Conservation (phyloP, 2,888 invertebrate species). For the Anticlea derivata region DNA sequence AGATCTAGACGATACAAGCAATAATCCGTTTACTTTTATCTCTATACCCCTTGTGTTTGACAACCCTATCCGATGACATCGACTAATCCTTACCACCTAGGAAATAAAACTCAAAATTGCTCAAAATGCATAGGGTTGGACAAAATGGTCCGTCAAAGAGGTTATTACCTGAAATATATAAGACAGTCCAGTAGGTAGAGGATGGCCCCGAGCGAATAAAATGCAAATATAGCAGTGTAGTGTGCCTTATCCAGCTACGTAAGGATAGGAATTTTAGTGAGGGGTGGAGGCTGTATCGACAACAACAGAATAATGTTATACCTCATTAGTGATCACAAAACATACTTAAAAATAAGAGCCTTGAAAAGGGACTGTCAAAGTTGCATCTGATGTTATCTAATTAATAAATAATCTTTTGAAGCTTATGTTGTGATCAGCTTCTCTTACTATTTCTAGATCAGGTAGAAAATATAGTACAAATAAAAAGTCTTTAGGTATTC, state of each 20-base stretch:
- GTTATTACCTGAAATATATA: constrained; percentile 82
- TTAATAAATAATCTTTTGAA: too few species aligned
- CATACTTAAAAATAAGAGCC: too few species aligned
- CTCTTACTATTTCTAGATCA: too few species aligned
- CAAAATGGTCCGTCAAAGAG: constrained; percentile 73
- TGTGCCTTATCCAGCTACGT: constrained; percentile 50
- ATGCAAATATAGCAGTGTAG: constrained; percentile 75
- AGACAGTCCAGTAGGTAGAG: constrained; percentile 53
- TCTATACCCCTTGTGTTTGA: constrained; percentile 65
- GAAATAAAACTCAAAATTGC: constrained; percentile 20
- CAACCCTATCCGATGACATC: constrained; percentile 41
- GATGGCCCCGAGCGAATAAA: constrained; percentile 68
- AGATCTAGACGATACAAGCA: constrained; percentile 71
- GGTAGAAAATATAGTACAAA: too few species aligned
- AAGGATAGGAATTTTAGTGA: constrained; percentile 44
- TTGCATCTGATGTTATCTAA: too few species aligned
- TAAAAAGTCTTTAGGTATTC: too few species aligned
- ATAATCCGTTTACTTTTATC: constrained; percentile 83
- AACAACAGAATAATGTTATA: neutral
- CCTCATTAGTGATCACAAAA: too few species aligned
- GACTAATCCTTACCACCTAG: constrained; percentile 24
- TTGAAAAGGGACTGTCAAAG: too few species aligned
- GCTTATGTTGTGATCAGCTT: too few species aligned
- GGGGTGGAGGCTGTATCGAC: constrained; percentile 16
- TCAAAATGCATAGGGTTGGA: constrained; percentile 28